phyloP scores from a whole-genome alignment of 2,113 vertebrate genomes.

The Sclerurus mexicanus region DNA sequence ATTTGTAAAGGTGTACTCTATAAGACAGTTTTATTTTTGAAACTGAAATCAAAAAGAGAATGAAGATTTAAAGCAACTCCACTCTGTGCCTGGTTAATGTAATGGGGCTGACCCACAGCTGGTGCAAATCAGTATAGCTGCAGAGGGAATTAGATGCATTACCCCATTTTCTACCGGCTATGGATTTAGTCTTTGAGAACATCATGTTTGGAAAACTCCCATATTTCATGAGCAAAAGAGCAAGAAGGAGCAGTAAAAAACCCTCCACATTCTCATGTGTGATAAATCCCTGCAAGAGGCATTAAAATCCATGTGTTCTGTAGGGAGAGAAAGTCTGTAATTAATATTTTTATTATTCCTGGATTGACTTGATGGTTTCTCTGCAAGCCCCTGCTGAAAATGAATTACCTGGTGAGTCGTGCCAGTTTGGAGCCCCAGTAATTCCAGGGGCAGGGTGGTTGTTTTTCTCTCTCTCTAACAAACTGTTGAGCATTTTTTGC shows the following conservation, averaged over 20 bases:
- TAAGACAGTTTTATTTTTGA: background rate
- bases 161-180: background rate
- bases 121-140: background rate
- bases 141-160: background rate
- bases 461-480: background rate
- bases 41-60: background rate
- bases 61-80: background rate
- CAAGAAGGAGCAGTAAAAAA: background rate
- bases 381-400: background rate
- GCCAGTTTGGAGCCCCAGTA: background rate
- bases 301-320: background rate
- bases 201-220: background rate
- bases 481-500: background rate
- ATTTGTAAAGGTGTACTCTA: background rate
- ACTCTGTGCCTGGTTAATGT: background rate
- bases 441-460: background rate
- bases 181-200: background rate
- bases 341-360: background rate
- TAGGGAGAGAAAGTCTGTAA: background rate
- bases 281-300: background rate
- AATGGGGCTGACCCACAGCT: background rate
- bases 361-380: background rate
- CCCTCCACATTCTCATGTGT: background rate
- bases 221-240: background rate
- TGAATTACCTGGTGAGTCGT: background rate